These are phyloP conservation scores for Clangula hyemalis DNA, from an alignment of 2,797 vertebrate genomes.

Conservation along the genomic window DNA sequence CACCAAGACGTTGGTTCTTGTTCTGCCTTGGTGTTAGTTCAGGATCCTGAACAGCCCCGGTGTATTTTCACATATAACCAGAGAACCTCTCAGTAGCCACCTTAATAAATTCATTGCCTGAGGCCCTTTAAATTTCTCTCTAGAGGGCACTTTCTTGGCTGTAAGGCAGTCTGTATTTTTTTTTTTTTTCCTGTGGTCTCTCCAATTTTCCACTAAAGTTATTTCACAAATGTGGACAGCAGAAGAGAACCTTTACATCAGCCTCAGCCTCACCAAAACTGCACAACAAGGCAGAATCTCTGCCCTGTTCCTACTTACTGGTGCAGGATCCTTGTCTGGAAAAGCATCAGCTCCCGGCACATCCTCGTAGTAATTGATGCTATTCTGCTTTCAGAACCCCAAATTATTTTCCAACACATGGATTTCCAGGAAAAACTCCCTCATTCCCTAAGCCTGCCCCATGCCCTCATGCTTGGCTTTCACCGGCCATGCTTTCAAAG, in stretches of 20 bases:
- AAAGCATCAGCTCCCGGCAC: neutral
- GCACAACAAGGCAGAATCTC: neutral
- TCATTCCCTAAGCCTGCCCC: neutral
- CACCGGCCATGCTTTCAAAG: neutral
- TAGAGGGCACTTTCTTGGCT: neutral
- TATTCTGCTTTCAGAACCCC: neutral
- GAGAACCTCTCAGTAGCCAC: neutral
- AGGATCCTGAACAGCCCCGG: neutral
- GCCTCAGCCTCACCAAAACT: neutral
- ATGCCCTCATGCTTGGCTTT: neutral
- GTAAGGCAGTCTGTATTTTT: neutral
- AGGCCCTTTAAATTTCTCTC: neutral
- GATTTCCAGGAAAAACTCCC: neutral
- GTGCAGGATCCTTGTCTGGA: neutral
- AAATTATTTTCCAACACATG: neutral
- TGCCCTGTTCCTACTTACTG: neutral
- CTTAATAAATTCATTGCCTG: neutral
- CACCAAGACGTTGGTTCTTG: fast-evolving
- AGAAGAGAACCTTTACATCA: neutral
- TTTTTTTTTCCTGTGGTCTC: neutral
- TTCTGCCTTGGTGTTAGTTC: neutral
- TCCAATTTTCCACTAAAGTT: neutral
- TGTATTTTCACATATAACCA: neutral
- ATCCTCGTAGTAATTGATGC: neutral
- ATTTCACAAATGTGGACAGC: neutral